Conservation (phyloP, 2,888 invertebrate species). For the Mythimna pallens region DNA sequence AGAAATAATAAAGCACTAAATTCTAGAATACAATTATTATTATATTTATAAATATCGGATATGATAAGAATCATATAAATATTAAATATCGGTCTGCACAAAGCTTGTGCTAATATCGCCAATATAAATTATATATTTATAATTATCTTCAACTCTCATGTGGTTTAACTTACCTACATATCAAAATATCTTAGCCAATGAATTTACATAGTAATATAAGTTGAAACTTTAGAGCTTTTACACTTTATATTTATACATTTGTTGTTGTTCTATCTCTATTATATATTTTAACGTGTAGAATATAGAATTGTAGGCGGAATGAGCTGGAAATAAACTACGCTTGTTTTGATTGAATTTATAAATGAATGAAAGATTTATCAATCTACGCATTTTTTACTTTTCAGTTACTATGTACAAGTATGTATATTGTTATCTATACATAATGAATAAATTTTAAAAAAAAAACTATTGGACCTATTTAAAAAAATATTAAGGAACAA, state of each 20-base stretch:
- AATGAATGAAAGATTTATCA: neutral
- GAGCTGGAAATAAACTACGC: conserved; percentile 16
- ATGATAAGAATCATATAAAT: conserved; percentile 2
- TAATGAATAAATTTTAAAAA: too few relatives aligned
- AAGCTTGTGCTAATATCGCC: conserved; percentile 30
- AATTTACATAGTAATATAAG: conserved; percentile 54
- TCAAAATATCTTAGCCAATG: conserved; percentile 54
- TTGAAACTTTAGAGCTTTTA: conserved; percentile 59
- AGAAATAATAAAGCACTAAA: neutral
- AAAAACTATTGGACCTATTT: too few relatives aligned
- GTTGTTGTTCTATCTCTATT: conserved; percentile 54
- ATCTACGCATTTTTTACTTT: neutral
- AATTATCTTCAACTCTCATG: neutral
- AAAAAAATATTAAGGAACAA: neutral
- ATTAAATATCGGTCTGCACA: conserved; percentile 19
- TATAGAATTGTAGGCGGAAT: conserved; percentile 17
- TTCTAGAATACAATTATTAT: neutral
- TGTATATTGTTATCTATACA: too few relatives aligned
- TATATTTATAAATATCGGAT: neutral
- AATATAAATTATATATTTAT: conserved; percentile 3
- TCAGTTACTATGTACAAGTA: neutral
- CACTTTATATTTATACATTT: conserved; percentile 61
- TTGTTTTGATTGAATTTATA: conserved; percentile 2
- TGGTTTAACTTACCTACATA: conserved; percentile 47
- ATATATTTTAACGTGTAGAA: conserved; percentile 44